Percentiles rank a stretch among this genome's conserved stretches.
Evolutionary conservation across 2,888 invertebrate genomes (phyloP).

Genomic region (Amiota minor): DNA sequence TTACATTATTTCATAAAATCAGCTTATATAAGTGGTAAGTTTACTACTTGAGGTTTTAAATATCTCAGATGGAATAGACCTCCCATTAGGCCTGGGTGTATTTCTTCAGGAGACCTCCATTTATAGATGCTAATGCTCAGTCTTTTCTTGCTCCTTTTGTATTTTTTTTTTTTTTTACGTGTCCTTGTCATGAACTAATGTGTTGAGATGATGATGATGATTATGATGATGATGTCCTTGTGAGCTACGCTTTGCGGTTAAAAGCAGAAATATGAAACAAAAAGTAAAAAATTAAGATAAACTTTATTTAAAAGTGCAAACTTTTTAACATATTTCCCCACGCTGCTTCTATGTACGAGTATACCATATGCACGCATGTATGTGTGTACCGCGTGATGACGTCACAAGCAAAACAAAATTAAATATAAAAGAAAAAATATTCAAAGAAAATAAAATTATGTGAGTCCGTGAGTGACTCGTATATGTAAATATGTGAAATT

Average conservation of each 20-base stretch:
- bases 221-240: too few species aligned
- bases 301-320: neutral
- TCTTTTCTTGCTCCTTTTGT: too few species aligned
- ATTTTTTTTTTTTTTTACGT: neutral
- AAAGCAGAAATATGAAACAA: neutral
- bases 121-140: too few species aligned
- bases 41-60: too few species aligned
- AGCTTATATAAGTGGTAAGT: too few species aligned
- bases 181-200: constrained; percentile 16
- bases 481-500: neutral
- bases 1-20: too few species aligned
- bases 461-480: neutral
- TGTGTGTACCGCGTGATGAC: neutral
- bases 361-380: too few species aligned
- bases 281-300: neutral
- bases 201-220: constrained; percentile 1
- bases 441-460: neutral
- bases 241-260: too few species aligned
- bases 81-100: too few species aligned
- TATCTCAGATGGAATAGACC: too few species aligned
- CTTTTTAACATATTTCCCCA: constrained; percentile 17
- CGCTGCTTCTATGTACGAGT: neutral
- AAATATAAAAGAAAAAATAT: neutral
- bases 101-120: too few species aligned
- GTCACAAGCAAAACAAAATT: neutral